Base-by-base conservation (phyloP, 2,797 vertebrate genomes). In the Myripristis murdjan region DNA sequence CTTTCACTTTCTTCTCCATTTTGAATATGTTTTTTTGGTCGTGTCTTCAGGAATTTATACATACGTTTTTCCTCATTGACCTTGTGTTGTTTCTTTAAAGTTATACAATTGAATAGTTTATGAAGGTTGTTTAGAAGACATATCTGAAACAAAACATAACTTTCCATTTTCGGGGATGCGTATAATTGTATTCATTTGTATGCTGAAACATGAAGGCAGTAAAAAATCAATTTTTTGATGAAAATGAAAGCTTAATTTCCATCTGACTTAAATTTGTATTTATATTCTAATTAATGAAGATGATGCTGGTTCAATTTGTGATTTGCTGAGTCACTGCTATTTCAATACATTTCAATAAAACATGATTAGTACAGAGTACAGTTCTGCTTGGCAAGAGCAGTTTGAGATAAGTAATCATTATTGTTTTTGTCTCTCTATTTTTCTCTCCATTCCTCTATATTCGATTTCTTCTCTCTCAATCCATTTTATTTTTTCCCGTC, bases 401-500 rank as follows among this genome's bases (percentile, higher is more conserved):
- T 20, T 28, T 49, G 2, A 51, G 39, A 59, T 49, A 67, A 78
- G 35, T 76, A 87, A 85, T 66, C n/a, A 55, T 69, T 48, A 49
- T 79, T 74, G 5, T 82, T 0, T 61, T 71, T 81, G 1, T 84
- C 48, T 75, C 20, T 70, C 5, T 56, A 39, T 84, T 55, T 64
- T 18, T 35, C n/a, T 43, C 6, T 61, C 70, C 51, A 65, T 44
- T 47, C 12, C 5, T 65, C n/a, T 15, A 37, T 73, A 14, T 71
- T 48, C 24, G 0, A 28, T 56, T 60, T 37, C 61, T 8, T 4
- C 10, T 51, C 43, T 64, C 9, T 23, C 28, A 14, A 69, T 54
- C 52, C 46, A 69, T 72, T 51, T 37, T 6, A 7, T 73, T 1
- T 41, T 8, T 60, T 51, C 7, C 31, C 1, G 41, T 6, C 58